Conservation (phyloP, 2,888 invertebrate genomes). For the Himalopsyche anomala region DNA sequence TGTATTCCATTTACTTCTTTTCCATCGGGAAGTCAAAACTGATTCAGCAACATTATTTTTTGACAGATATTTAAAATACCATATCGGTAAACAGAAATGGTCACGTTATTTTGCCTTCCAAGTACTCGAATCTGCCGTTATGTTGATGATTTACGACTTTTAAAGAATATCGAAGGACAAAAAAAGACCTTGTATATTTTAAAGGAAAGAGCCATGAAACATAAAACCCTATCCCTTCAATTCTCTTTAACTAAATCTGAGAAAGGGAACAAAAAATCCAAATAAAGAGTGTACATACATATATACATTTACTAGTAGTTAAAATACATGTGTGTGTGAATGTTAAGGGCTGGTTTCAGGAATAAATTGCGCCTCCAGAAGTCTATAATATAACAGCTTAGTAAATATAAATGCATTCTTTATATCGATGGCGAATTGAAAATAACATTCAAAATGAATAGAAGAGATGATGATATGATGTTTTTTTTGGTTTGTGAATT, state of each 20-base stretch:
- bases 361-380: background rate
- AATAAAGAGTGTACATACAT: conserved; percentile 3
- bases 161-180: conserved; percentile 59
- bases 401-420: too few species aligned
- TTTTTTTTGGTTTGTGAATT: too few species aligned
- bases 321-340: background rate
- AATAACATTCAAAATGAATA: too few species aligned
- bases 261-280: conserved; percentile 60
- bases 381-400: too few species aligned
- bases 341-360: background rate
- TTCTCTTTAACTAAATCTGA: conserved; percentile 58
- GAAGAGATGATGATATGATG: too few species aligned
- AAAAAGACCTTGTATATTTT: conserved; percentile 62
- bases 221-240: conserved; percentile 64
- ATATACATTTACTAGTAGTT: background rate
- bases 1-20: too few species aligned
- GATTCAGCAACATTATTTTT: too few species aligned
- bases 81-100: background rate
- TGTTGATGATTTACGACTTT: conserved; percentile 64
- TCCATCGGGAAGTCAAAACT: too few species aligned
- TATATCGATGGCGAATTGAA: too few species aligned
- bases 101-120: conserved; percentile 16
- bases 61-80: too few species aligned
- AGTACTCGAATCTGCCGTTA: conserved; percentile 61
- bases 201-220: conserved; percentile 61